Base-by-base conservation (phyloP, 2,888 invertebrate genomes). In the Choreutis nemorana region DNA sequence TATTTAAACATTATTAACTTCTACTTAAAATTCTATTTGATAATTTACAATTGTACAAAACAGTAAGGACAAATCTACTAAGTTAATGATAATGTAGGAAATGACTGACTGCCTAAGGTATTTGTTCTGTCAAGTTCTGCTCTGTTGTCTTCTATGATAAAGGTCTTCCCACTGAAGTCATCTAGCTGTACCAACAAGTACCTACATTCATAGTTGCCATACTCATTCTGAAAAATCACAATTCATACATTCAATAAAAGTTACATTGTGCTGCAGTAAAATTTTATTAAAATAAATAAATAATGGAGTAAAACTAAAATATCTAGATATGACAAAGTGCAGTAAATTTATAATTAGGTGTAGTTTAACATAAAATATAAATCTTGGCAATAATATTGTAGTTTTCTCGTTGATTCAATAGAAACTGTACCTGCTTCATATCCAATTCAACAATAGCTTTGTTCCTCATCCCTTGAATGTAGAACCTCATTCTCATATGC, bases 401-500 rank as follows among this genome's bases (percentile, higher is more conserved):
- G 16, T 29, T 10, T 16, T 18, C 3, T 26, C 16, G 26, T 21
- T 27, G 28, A 24, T 41, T 7, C n/a, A 16, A 5, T 6, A 9
- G 3, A 14, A 22, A 23, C 18, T 47, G 59, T 66, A 94, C 94
- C 82, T 91, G 85, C 57, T 85, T 83, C 75, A 94, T 88, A 72
- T 96, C 96, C 37, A 95, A 75, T 56, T 93, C 87, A 5, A 90
- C 96, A 29, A 92, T 89, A 20, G 86, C 96, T 50, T 87, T 88
- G 49, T 87, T 87, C 36, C 89, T 82, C 23, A 86, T 77, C 20
- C 96, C 96, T 70, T 94, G 88, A 33, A 96, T 82, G 54, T 95
- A 91, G 66, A 96, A 97, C 54, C 88, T 86, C 91, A 97, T 94
- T 46, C 93, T 82, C 81, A 96, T 85, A 47, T 90, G 88, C 39